A percentile compares a stretch with the other conserved stretches of the same genome.
Conservation (phyloP, 2,888 invertebrate species). For the Caenorhabditis zanzibari region DNA sequence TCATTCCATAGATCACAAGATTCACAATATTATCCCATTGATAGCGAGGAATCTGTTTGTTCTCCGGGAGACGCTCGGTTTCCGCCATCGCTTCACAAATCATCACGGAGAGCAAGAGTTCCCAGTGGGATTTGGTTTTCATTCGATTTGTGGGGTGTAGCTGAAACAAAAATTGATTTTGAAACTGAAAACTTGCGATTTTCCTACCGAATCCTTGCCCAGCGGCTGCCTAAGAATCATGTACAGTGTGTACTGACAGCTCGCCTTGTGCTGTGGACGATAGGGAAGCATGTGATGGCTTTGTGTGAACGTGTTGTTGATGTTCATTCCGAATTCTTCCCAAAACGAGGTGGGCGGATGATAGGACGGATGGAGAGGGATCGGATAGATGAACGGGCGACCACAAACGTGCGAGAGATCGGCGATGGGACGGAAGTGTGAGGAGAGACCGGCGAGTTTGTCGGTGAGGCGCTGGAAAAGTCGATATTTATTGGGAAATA, state of each 20-base stretch:
- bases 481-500: not conserved
- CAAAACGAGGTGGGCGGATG: slow-evolving; percentile 59
- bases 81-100: slow-evolving; percentile 71
- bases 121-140: slow-evolving; percentile 56
- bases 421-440: slow-evolving; percentile 73
- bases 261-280: slow-evolving; percentile 62
- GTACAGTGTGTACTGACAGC: slow-evolving; percentile 76
- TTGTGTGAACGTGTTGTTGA: slow-evolving; percentile 12
- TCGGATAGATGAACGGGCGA: slow-evolving; percentile 70
- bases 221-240: slow-evolving; percentile 80
- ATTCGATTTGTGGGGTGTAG: slow-evolving; percentile 3
- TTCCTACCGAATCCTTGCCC: slow-evolving; percentile 76
- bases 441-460: slow-evolving; percentile 59
- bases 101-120: slow-evolving; percentile 60
- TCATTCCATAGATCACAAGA: slow-evolving; percentile 58
- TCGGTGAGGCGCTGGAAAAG: slow-evolving; percentile 70
- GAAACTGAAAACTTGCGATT: too few species aligned
- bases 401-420: slow-evolving; percentile 72
- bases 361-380: slow-evolving; percentile 70
- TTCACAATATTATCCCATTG: slow-evolving; percentile 72
- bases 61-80: slow-evolving; percentile 62
- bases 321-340: slow-evolving; percentile 51
- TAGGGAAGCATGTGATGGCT: slow-evolving; percentile 70
- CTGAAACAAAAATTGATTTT: not conserved
- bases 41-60: slow-evolving; percentile 69